Percentiles rank a stretch among this genome's conserved stretches.
Conservation (phyloP, 2,113 vertebrate genomes). For the Eurystomus gularis region DNA sequence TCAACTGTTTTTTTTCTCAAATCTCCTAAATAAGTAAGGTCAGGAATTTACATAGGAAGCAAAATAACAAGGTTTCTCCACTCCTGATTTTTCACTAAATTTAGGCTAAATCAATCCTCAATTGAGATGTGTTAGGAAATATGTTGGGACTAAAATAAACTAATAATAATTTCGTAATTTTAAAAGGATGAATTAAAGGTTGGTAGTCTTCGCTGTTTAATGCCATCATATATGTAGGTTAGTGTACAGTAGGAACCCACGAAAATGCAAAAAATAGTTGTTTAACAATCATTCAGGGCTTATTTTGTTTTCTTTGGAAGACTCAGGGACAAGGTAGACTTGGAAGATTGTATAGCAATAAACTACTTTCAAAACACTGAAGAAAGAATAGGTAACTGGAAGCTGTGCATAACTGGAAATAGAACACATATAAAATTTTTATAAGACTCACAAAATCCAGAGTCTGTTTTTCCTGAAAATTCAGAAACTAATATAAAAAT, state of each 20-base stretch:
- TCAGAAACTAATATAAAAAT: background rate
- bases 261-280: background rate
- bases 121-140: background rate
- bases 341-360: background rate
- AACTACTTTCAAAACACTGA: background rate
- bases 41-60: background rate
- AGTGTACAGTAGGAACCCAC: background rate
- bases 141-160: background rate
- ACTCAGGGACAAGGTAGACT: background rate
- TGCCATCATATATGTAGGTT: fast-evolving
- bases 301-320: background rate
- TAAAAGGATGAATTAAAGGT: background rate
- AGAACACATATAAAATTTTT: background rate
- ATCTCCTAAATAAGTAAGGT: background rate
- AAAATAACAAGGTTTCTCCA: background rate
- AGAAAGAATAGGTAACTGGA: background rate
- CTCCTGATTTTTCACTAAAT: background rate
- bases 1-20: background rate
- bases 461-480: background rate
- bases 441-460: background rate
- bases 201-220: background rate
- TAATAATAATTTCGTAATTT: background rate
- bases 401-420: background rate
- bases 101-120: background rate
- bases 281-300: background rate